A percentile compares a stretch with the other conserved stretches of the same genome.
Evolutionary conservation across 2,797 vertebrate genomes (phyloP).

Genomic region (Salarias fasciatus): DNA sequence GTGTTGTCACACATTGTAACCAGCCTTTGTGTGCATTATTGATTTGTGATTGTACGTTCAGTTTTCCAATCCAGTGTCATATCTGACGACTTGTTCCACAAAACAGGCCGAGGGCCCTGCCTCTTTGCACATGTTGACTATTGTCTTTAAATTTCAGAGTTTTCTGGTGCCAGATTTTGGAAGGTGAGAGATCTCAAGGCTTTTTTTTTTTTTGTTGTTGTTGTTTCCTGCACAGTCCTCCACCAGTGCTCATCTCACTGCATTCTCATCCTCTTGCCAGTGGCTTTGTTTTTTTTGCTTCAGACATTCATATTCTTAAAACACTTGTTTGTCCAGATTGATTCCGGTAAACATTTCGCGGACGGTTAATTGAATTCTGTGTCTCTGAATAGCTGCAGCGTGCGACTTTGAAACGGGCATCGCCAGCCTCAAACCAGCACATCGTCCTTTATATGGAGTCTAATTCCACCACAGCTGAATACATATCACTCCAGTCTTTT

Average conservation of each 20-base stretch:
- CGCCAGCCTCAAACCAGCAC: constrained; percentile 78
- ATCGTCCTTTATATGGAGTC: constrained; percentile 63
- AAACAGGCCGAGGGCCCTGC: constrained; percentile 60
- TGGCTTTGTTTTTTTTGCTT: constrained; percentile 72
- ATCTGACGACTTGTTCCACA: constrained; percentile 53
- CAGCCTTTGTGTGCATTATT: constrained; percentile 72
- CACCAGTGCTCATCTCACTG: constrained; percentile 38
- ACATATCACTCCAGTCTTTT: constrained; percentile 76
- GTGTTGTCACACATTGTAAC: constrained; percentile 80
- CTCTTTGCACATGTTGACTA: constrained; percentile 76
- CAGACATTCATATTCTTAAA: constrained; percentile 59
- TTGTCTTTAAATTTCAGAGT: constrained; percentile 40
- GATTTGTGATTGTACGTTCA: constrained; percentile 69
- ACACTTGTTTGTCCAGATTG: constrained; percentile 58
- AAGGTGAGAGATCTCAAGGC: constrained; percentile 27
- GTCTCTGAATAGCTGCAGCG: constrained; percentile 60
- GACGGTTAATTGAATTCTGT: constrained; percentile 25
- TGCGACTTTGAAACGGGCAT: constrained; percentile 34
- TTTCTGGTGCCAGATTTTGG: constrained; percentile 36
- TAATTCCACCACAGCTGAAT: constrained; percentile 63
- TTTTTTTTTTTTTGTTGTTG: constrained; percentile 18
- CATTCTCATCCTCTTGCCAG: constrained; percentile 51
- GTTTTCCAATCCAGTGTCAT: constrained; percentile 53
- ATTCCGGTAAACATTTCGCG: constrained; percentile 47
- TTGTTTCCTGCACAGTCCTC: constrained; percentile 60